Conservation (phyloP, 2,113 vertebrate species). For the Nasalis larvatus region DNA sequence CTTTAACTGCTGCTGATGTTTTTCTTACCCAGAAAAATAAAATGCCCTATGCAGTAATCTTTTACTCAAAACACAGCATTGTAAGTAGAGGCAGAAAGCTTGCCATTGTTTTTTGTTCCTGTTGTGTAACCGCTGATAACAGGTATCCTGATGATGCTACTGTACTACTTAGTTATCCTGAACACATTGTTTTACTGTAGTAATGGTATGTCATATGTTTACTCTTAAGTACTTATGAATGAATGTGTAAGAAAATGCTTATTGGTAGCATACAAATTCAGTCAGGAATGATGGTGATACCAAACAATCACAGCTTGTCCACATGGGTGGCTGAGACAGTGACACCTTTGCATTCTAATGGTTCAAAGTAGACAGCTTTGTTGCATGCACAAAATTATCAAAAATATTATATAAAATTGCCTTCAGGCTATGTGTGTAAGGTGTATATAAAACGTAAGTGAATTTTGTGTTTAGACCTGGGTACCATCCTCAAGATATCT, state of each 20-base stretch:
- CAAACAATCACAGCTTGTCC: background rate
- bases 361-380: background rate
- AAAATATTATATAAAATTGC: background rate
- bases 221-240: background rate
- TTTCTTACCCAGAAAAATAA: background rate
- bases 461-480: background rate
- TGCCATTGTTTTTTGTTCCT: background rate
- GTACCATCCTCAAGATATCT: background rate
- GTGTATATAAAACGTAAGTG: background rate
- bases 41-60: background rate
- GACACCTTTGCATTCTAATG: background rate
- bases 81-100: background rate
- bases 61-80: background rate
- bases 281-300: background rate
- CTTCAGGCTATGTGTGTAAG: background rate
- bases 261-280: background rate
- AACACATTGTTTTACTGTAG: background rate
- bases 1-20: background rate
- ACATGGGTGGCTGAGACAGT: background rate
- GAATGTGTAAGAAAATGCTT: background rate
- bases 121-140: background rate
- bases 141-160: too few relatives aligned
- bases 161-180: background rate
- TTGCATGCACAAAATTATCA: background rate
- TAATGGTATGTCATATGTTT: background rate